Evolutionary conservation across 2,797 vertebrate genomes (phyloP).

Genomic region (Bucorvus abyssinicus): DNA sequence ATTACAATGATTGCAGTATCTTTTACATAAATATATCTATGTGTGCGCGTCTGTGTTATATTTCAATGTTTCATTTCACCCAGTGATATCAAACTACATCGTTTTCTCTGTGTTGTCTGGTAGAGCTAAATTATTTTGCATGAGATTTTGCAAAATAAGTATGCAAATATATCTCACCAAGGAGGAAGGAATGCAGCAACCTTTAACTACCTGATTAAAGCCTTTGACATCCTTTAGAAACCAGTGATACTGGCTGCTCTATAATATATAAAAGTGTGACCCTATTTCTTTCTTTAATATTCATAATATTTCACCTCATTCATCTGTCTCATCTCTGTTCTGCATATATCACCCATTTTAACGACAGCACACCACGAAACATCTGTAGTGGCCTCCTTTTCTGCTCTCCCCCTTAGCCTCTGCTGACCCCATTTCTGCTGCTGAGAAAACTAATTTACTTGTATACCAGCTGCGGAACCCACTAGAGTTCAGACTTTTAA

Average conservation of each 20-base stretch:
- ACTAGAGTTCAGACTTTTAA: background rate
- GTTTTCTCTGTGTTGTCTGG: background rate
- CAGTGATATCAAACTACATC: background rate
- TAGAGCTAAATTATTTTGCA: background rate
- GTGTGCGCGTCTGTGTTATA: background rate
- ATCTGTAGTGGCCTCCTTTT: background rate
- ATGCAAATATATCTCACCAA: background rate
- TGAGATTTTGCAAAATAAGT: background rate
- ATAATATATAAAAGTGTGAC: background rate
- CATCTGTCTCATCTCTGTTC: background rate
- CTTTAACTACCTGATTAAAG: background rate
- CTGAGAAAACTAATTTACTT: conserved; percentile 2
- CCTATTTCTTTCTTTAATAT: background rate
- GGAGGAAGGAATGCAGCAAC: background rate
- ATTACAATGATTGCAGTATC: background rate
- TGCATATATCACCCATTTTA: background rate
- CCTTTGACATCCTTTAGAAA: background rate
- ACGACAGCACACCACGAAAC: background rate
- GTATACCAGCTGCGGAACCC: background rate
- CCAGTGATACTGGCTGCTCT: background rate
- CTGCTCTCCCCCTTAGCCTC: background rate
- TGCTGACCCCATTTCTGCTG: background rate
- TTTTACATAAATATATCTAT: background rate
- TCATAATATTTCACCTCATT: background rate
- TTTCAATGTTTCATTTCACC: background rate